Conservation (phyloP, 1,140 invertebrate species). For the Dendrolimus kikuchii region DNA sequence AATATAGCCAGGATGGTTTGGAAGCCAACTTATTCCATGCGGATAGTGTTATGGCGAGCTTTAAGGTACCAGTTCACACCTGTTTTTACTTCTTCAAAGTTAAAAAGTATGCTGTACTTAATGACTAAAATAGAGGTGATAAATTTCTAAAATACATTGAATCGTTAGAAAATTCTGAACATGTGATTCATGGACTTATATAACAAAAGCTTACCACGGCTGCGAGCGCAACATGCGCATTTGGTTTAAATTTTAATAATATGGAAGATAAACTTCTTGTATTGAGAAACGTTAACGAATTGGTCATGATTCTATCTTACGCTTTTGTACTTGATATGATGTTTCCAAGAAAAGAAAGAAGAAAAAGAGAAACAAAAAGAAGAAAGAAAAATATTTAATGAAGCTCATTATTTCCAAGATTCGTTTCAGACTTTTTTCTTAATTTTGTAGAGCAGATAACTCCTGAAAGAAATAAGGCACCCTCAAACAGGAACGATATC, state of each 20-base stretch:
- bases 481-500: constrained; percentile 26
- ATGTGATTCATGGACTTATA: constrained; percentile 55
- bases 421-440: constrained; percentile 24
- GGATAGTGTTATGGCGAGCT: constrained; percentile 70
- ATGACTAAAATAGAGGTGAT: constrained; percentile 42
- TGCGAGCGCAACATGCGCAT: constrained; percentile 72
- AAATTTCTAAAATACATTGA: constrained; percentile 37
- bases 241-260: constrained; percentile 71
- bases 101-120: constrained; percentile 71
- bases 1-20: constrained; percentile 67
- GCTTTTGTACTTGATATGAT: constrained; percentile 31
- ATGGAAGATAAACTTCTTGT: constrained; percentile 13
- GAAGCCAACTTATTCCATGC: constrained; percentile 58
- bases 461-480: constrained; percentile 18
- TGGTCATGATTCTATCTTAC: constrained; percentile 15
- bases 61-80: constrained; percentile 71
- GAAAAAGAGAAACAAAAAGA: constrained; percentile 18
- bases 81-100: constrained; percentile 74
- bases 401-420: constrained; percentile 29
- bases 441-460: constrained; percentile 19
- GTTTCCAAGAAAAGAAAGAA: constrained; percentile 30
- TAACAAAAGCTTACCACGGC: constrained; percentile 51
- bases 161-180: constrained; percentile 11
- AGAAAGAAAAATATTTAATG: too few relatives aligned
- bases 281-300: constrained; percentile 20